Conservation (phyloP, 1,140 invertebrate genomes). For the Panagrolaimus sp. region DNA sequence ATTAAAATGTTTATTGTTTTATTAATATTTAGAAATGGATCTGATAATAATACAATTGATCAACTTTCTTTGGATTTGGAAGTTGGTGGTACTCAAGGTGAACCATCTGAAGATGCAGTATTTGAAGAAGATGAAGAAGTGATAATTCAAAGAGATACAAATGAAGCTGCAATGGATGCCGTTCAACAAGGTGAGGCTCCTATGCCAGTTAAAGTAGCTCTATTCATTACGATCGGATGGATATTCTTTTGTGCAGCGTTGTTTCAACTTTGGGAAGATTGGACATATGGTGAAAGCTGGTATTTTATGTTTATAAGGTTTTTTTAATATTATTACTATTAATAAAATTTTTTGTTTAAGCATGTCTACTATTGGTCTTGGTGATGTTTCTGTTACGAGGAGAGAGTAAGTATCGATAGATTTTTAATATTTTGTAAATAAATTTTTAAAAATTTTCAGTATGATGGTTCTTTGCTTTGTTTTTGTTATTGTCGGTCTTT, state of each 20-base stretch:
- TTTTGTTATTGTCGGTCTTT: constrained; percentile 56
- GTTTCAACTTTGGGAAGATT: constrained; percentile 56
- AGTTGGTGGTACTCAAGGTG: background rate
- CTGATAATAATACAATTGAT: background rate
- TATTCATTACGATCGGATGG: constrained; percentile 51
- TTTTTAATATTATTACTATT: constrained; percentile 14
- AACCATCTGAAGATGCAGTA: constrained; percentile 10
- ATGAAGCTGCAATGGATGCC: constrained; percentile 26
- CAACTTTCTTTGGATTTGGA: constrained; percentile 6
- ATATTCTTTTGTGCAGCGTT: constrained; percentile 55
- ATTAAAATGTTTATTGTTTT: background rate
- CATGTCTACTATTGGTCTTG: constrained; percentile 38
- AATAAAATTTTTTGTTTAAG: constrained; percentile 24
- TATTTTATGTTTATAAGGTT: constrained; percentile 57
- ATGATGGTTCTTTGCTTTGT: constrained; percentile 57
- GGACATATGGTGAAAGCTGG: constrained; percentile 46
- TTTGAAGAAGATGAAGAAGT: constrained; percentile 22
- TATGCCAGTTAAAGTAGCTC: constrained; percentile 52
- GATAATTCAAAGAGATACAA: constrained; percentile 14
- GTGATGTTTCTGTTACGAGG: constrained; percentile 36
- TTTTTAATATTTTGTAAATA: too few relatives aligned
- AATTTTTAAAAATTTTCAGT: constrained; percentile 23
- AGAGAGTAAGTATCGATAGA: constrained; percentile 29
- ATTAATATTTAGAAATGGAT: background rate
- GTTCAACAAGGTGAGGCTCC: constrained; percentile 17